Evolutionary conservation across 2,888 invertebrate genomes (phyloP), one percentile per base, ranked within the genome.

Genomic region (Scaptomyza flava): DNA sequence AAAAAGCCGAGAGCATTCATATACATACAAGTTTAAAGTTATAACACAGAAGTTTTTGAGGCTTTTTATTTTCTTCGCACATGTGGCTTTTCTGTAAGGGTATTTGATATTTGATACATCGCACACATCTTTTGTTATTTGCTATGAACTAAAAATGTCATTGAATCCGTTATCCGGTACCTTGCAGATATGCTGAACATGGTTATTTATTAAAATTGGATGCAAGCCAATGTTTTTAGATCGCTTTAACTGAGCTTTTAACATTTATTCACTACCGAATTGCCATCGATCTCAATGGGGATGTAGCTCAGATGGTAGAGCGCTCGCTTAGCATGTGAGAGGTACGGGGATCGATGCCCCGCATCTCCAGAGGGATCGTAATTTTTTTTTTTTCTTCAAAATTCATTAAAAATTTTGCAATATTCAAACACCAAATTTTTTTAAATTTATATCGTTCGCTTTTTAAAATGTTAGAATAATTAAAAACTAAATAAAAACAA

Each of bases 291-390:
- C 14, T 42, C 1, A 42, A 71, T 52, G 90, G 89, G 89, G 89
- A 86, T 91, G 91, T 91, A 91, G 91, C 91, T 91, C 91, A 91
- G 91, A 91, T 91, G 91, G 91, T 91, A 91, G 91, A 91, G 91
- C 91, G 91, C 91, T 91, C 91, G 91, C 91, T 91, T 91, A 91
- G 91, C 91, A 91, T 91, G 91, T 90, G 91, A 91, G 91, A 91
- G 91, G 91, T 92, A 91, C 91, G 90, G 91, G 91, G 91, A 91
- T 91, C 91, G 91, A 91, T 91, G 89, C 91, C 91, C 91, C 90
- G 91, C 91, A 91, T 91, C 91, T 91, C 91, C 91, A 91, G 91
- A 68, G n/a, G 17, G 38, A 17, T 38, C n/a, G n/a, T n/a, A 41
- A 6, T 41, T 17, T 17, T 11, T 41, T 17, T 41, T 23, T 23